Evolutionary conservation across 2,888 invertebrate species (phyloP).

Genomic region (Ormyrus labotus): DNA sequence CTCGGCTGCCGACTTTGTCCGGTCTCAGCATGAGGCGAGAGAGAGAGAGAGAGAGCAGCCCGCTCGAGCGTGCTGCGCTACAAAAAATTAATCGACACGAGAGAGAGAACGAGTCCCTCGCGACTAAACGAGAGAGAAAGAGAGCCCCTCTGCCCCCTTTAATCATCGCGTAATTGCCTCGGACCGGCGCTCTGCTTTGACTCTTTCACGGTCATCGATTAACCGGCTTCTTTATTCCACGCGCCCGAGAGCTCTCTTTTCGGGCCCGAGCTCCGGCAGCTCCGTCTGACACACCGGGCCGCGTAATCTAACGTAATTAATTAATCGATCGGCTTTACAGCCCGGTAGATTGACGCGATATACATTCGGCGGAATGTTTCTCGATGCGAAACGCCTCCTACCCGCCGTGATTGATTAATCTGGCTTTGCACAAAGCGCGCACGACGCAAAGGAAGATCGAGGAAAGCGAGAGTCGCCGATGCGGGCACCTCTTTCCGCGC

Average conservation of each 20-base stretch:
- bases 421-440: too few relatives aligned
- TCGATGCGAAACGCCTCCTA: not conserved
- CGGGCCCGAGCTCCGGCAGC: not conserved
- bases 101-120: not conserved
- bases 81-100: slow-evolving; percentile 44
- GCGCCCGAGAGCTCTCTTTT: not conserved
- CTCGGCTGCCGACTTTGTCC: slow-evolving; percentile 7
- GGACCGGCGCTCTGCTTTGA: slow-evolving; percentile 15
- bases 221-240: slow-evolving; percentile 47
- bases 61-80: not conserved
- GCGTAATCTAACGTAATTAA: slow-evolving; percentile 26
- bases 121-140: not conserved
- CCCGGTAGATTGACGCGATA: too few relatives aligned
- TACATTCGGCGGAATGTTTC: not conserved
- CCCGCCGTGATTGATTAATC: too few relatives aligned
- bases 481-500: too few relatives aligned
- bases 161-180: slow-evolving; percentile 53
- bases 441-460: not conserved
- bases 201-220: slow-evolving; percentile 51
- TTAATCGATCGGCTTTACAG: slow-evolving; percentile 29
- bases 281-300: too few relatives aligned
- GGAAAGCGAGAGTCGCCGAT: not conserved
- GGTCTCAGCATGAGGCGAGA: slow-evolving; percentile 31
- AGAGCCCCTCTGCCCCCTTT: slow-evolving; percentile 23
- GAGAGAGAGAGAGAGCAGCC: not conserved